These are phyloP conservation scores for Manduca sexta DNA, from an alignment of 1,140 invertebrate genomes.

Conservation along the genomic window DNA sequence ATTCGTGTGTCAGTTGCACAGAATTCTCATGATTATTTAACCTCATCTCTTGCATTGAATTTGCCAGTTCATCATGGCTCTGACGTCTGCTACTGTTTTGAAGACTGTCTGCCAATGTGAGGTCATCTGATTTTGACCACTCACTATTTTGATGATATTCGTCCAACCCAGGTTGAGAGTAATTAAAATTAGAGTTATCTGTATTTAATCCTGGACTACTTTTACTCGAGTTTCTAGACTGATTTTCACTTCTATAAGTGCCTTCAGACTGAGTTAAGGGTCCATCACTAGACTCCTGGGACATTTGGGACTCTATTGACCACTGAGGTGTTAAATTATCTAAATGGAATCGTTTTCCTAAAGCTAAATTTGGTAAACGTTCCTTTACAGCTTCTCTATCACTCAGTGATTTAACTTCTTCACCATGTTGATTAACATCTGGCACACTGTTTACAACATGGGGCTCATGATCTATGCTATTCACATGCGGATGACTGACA, in stretches of 20 bases:
- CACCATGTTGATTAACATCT: slow-evolving; percentile 22
- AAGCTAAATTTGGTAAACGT: slow-evolving; percentile 51
- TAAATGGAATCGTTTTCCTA: slow-evolving; percentile 59
- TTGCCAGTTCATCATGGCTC: slow-evolving; percentile 40
- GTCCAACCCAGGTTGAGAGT: slow-evolving; percentile 37
- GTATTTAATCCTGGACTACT: slow-evolving; percentile 59
- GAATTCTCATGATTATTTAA: slow-evolving; percentile 37
- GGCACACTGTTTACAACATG: slow-evolving; percentile 16
- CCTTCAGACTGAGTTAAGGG: slow-evolving; percentile 73
- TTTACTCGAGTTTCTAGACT: slow-evolving; percentile 72
- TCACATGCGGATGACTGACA: slow-evolving; percentile 17
- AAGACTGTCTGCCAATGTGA: slow-evolving; percentile 17
- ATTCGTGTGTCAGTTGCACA: slow-evolving; percentile 8
- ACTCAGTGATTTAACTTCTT: slow-evolving; percentile 54
- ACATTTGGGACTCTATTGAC: slow-evolving; percentile 77
- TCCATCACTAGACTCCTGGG: slow-evolving; percentile 75
- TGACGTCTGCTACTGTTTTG: slow-evolving; percentile 28
- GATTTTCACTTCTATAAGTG: slow-evolving; percentile 73
- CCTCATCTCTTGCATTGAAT: slow-evolving; percentile 49
- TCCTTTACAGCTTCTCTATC: slow-evolving; percentile 60
- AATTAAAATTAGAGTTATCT: slow-evolving; percentile 62
- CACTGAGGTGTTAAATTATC: slow-evolving; percentile 74
- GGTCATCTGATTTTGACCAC: slow-evolving; percentile 41
- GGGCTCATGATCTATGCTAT: slow-evolving; percentile 18
- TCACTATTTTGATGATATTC: slow-evolving; percentile 41